These are phyloP conservation scores for Caenorhabditis sp. DNA, from an alignment of 2,888 invertebrate genomes.

Conservation along the genomic window DNA sequence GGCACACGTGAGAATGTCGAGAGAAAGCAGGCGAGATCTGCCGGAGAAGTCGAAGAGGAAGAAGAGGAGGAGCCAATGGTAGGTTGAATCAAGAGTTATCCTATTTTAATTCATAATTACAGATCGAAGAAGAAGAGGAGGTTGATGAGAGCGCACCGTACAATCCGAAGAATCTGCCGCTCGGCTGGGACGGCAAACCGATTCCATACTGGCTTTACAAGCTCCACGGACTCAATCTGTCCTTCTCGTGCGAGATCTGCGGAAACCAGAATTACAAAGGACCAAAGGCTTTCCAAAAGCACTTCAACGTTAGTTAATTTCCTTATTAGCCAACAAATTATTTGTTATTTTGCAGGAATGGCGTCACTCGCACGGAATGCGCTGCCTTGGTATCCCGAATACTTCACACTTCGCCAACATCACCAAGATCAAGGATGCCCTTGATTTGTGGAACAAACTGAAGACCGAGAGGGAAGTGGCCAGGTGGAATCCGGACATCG, in stretches of 20 bases:
- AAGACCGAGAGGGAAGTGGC: constrained; percentile 87
- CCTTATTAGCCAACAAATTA: too few relatives aligned
- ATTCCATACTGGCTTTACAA: constrained; percentile 85
- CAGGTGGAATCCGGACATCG: constrained; percentile 88
- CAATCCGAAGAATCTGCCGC: constrained; percentile 98
- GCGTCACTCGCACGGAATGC: constrained; percentile 90
- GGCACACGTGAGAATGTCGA: constrained; percentile 98
- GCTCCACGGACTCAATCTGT: constrained; percentile 97
- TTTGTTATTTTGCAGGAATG: constrained; percentile 82
- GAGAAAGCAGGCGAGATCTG: constrained; percentile 89
- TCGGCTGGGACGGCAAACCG: constrained; percentile 82
- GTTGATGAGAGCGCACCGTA: constrained; percentile 95
- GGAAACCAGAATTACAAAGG: constrained; percentile 94
- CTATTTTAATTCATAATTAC: constrained; percentile 14
- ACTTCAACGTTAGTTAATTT: constrained; percentile 89
- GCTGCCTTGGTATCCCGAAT: constrained; percentile 98
- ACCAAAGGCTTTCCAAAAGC: constrained; percentile 98
- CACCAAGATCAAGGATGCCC: constrained; percentile 84
- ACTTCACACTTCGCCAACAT: constrained; percentile 99
- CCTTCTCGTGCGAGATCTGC: constrained; percentile 99
- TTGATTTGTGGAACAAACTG: constrained; percentile 94
- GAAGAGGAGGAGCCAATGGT: constrained; percentile 83
- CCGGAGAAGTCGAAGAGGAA: constrained; percentile 82
- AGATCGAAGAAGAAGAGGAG: constrained; percentile 75
- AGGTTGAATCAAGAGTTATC: not conserved